Evolutionary conservation across 2,797 vertebrate species (phyloP).

Genomic region (Glyptemys insculpta): DNA sequence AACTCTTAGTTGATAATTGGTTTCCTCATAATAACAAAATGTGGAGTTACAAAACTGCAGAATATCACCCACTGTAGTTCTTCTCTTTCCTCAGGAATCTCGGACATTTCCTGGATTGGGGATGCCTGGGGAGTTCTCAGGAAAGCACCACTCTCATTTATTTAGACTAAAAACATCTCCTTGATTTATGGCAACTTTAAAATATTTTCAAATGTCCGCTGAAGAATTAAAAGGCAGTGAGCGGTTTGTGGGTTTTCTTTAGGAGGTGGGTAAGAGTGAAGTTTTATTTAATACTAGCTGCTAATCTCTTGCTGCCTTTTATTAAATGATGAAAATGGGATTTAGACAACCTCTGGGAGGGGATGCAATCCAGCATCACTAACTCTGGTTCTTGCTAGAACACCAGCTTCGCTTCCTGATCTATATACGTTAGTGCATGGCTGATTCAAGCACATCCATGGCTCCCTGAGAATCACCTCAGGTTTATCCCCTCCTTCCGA

Average conservation of each 20-base stretch:
- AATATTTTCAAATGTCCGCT: not conserved
- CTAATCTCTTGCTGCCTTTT: not conserved
- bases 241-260: not conserved
- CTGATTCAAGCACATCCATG: not conserved
- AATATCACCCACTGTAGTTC: constrained; percentile 13
- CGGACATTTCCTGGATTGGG: constrained; percentile 47
- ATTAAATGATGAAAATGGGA: not conserved
- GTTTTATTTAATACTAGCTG: not conserved
- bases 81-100: constrained; percentile 53
- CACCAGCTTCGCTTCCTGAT: not conserved
- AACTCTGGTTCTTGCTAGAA: not conserved
- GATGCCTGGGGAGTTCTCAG: constrained; percentile 36
- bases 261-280: not conserved
- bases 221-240: not conserved
- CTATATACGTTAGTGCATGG: not conserved
- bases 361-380: not conserved
- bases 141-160: constrained; percentile 38
- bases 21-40: not conserved
- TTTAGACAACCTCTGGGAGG: not conserved
- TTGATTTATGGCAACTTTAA: constrained; percentile 23
- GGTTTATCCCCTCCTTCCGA: not conserved
- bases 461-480: not conserved
- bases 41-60: not conserved
- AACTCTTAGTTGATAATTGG: not conserved
- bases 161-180: constrained; percentile 46